Base-by-base conservation (phyloP, 1,140 invertebrate species). In the Calosoma granatense region DNA sequence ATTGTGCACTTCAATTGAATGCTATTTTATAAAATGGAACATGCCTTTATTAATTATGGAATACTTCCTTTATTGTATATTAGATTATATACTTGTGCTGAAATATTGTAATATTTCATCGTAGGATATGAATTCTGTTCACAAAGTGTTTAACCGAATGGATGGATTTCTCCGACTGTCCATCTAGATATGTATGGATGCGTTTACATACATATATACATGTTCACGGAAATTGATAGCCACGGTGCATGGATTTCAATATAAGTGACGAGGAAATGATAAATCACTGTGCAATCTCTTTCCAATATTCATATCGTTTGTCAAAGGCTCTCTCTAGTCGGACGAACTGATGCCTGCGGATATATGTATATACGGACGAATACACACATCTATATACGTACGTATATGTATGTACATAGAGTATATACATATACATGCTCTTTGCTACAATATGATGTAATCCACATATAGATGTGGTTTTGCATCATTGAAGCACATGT, bases 261-360 rank as follows among this genome's bases (percentile, higher is more conserved):
- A 47, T 47, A 47, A 12, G 41, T 47, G 41, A 47, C 41, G 41
- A 47, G 41, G 17, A 47, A 47, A 47, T 47, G 41, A 47, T 47
- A 17, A 47, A 47, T 47, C 41, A 17, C 41, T 17, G 17, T 17
- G 6, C 41, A 47, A 47, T 47, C 6, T 9, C 41, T 47, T 47
- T 47, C 41, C 41, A 47, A 47, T 47, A 47, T 47, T 47, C 41
- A 17, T 17, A 17, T 47, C 41, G 41, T 47, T 47, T 47, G 41
- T 47, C 41, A 47, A 36, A n/a, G 26, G n/a, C 6, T 36, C 26
- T 6, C 26, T 36, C 26, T 36, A 36, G n/a, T n/a, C n/a, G n/a
- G n/a, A n/a, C n/a, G n/a, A n/a, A n/a, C n/a, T n/a, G n/a, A n/a
- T n/a, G n/a, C n/a, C n/a, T n/a, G n/a, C n/a, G n/a, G n/a, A 36